Evolutionary conservation across 37 sponge, comb jelly and placozoan species (phyloP).

Genomic region (Chondrilla cf. caribensis): DNA sequence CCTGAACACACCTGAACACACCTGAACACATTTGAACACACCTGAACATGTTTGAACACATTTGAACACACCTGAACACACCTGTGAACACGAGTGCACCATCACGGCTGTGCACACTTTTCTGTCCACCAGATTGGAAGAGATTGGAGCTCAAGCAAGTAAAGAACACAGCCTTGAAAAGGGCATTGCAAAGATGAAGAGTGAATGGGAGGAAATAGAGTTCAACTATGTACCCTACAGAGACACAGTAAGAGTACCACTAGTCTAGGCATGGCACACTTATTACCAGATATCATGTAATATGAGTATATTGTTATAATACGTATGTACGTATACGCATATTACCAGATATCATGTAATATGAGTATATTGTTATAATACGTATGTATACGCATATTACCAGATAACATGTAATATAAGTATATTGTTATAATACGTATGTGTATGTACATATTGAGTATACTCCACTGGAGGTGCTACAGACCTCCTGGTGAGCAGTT

Average conservation of each 20-base stretch:
- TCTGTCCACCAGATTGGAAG: constrained; percentile 68
- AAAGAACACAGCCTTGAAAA: constrained; percentile 97
- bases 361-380: not conserved
- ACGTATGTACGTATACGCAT: not conserved
- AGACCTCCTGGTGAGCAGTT: no score
- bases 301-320: not conserved
- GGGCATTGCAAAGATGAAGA: constrained; percentile 94
- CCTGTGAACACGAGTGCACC: not conserved
- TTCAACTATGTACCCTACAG: constrained; percentile 87
- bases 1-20: no score
- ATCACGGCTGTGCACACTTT: no score
- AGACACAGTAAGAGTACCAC: constrained; percentile 71
- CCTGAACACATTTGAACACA: not conserved
- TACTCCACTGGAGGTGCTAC: no score
- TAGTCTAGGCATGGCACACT: not conserved
- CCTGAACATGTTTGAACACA: not conserved
- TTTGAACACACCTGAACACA: not conserved
- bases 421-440: not conserved
- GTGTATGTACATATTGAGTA: not conserved
- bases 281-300: no score
- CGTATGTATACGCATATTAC: not conserved
- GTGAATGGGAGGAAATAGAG: constrained; percentile 84
- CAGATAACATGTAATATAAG: no score
- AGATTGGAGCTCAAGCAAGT: constrained; percentile 87
- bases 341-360: no score